Evolutionary conservation across 2,113 vertebrate species (phyloP).

Genomic region (Formicarius rufipectus): DNA sequence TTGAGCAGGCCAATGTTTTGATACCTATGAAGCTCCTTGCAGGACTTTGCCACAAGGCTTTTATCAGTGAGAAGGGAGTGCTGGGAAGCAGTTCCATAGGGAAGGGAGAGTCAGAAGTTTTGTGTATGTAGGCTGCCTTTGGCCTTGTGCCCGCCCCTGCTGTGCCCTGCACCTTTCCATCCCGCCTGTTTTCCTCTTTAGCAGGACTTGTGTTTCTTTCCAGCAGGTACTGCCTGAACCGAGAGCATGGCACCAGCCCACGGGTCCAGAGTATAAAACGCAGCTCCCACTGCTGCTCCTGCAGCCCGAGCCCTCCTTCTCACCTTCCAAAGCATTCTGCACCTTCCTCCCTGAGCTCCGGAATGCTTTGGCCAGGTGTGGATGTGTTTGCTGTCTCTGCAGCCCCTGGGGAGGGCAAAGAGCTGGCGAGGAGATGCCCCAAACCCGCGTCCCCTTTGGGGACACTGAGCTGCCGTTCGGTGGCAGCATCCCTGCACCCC

Average conservation of each 20-base stretch:
- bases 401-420: neutral
- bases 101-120: neutral
- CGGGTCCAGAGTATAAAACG: neutral
- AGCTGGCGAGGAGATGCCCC: neutral
- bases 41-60: neutral
- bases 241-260: neutral
- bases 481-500: neutral
- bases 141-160: neutral
- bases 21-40: neutral
- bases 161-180: neutral
- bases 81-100: neutral
- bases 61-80: neutral
- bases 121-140: neutral
- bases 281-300: neutral
- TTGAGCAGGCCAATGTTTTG: neutral
- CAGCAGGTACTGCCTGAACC: neutral
- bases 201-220: neutral
- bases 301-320: neutral
- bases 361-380: too few species aligned
- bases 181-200: neutral
- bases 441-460: neutral
- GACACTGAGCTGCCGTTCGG: fast-evolving
- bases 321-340: neutral
- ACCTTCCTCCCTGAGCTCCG: neutral
- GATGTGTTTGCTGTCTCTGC: neutral